A percentile compares a stretch with the other conserved stretches of the same genome.
These are phyloP conservation scores for Catocala sponsa DNA, from an alignment of 2,888 invertebrate species.

Conservation along the genomic window DNA sequence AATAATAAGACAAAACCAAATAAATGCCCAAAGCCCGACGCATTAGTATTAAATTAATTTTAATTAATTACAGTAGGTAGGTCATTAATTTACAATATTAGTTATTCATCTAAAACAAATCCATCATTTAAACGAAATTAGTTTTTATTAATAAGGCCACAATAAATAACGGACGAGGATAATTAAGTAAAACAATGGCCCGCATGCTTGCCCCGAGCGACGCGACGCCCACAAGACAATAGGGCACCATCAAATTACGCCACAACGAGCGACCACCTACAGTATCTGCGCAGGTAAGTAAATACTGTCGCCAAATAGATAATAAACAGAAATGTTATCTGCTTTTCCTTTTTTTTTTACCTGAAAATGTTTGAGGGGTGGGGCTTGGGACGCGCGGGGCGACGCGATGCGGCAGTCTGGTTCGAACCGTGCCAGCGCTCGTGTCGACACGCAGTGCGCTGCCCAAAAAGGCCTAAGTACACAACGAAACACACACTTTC, in stretches of 20 bases:
- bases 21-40: too few species aligned
- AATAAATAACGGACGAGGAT: constrained; percentile 13
- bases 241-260: constrained; percentile 13
- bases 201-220: constrained; percentile 28
- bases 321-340: constrained; percentile 53
- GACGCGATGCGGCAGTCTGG: constrained; percentile 76
- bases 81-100: too few species aligned
- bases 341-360: constrained; percentile 71
- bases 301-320: constrained; percentile 53
- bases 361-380: constrained; percentile 72
- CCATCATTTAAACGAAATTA: constrained; percentile 3
- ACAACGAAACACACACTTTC: constrained; percentile 55
- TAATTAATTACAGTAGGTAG: too few species aligned
- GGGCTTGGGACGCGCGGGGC: constrained; percentile 72
- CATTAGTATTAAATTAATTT: too few species aligned
- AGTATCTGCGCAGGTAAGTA: constrained; percentile 32
- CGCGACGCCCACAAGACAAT: constrained; percentile 30
- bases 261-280: constrained; percentile 32
- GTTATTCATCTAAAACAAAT: too few species aligned
- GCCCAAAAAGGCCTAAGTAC: constrained; percentile 59
- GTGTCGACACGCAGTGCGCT: constrained; percentile 55
- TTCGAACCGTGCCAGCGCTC: constrained; percentile 65
- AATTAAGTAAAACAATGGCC: constrained; percentile 24
- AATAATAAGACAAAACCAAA: too few species aligned
- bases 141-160: constrained; percentile 8